Base-by-base conservation (phyloP, 2,797 vertebrate species). In the Tamandua tetradactyla region DNA sequence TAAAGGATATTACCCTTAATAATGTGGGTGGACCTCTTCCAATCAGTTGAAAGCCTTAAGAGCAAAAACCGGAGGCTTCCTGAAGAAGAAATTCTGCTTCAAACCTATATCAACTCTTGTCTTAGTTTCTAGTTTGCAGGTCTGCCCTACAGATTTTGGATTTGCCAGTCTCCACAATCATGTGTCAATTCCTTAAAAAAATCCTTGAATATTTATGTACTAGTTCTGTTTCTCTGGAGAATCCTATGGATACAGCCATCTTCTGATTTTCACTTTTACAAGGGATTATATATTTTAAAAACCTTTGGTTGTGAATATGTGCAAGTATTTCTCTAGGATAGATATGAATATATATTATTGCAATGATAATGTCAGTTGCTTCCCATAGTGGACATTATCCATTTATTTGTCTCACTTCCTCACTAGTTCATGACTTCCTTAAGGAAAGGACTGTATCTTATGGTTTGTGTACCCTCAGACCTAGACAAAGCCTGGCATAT, bases 391-490 rank as follows among this genome's bases (percentile, higher is more conserved):
- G 11, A 30, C 44, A 44, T 93, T 93, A 42, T 35, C 32, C 35
- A 76, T 79, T 82, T 93, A 47, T 40, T 82, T 66, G n/a, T 82
- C 94, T 88, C 10, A 79, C 25, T 80, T 55, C 89, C 30, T 94
- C 59, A 69, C 35, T 93, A 72, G 69, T 75, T 89, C 23, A 59
- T n/a, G 66, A 68, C 23, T 42, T 83, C 55, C 11, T 92, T n/a
- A 82, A 27, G 12, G 23, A 57, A 94, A 57, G 4, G 11, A 59
- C 4, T 66, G 3, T 52, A 47, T 64, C 35, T 72, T 42, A 44
- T 10, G 18, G 18, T 76, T 49, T 89, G 3, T 84, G 35, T 64
- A 17, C 76, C 69, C 25, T 68, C 79, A 71, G 30, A 61, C 14
- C 14, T 52, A 83, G 40, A 49, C 27, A 72, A 40, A 91, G 20